Evolutionary conservation across 2,888 invertebrate genomes (phyloP).

Genomic region (Chrysolina haemoptera): DNA sequence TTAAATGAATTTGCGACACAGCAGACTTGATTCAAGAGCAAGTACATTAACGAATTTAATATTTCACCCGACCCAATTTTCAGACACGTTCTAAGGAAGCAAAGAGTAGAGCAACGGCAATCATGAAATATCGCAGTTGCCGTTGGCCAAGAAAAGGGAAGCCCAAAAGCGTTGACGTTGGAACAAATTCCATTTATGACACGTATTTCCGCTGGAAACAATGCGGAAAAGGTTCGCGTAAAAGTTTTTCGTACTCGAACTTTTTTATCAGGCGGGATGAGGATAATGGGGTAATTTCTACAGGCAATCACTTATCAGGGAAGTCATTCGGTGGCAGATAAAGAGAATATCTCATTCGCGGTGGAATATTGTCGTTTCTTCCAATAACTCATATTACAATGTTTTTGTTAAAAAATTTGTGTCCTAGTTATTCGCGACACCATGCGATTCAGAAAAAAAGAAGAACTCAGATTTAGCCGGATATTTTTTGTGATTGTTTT

Average conservation of each 20-base stretch:
- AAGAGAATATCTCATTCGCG: not conserved
- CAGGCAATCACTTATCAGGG: not conserved
- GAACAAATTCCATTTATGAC: slow-evolving; percentile 22
- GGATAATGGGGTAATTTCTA: not conserved
- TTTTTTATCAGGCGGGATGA: slow-evolving; percentile 5
- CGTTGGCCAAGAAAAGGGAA: slow-evolving; percentile 11
- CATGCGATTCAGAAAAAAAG: too few species aligned
- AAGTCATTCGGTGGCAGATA: not conserved
- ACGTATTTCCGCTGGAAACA: slow-evolving; percentile 12
- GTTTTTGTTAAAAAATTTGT: too few species aligned
- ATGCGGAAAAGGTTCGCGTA: not conserved
- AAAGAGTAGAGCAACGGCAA: slow-evolving; percentile 8
- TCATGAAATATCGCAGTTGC: slow-evolving; percentile 4
- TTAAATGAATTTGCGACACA: not conserved
- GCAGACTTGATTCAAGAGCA: not conserved
- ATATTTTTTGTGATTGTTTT: too few species aligned
- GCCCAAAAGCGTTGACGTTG: slow-evolving; percentile 2
- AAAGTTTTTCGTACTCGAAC: slow-evolving; percentile 17
- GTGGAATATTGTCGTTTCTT: too few species aligned
- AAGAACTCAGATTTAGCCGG: too few species aligned
- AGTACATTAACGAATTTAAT: slow-evolving; percentile 13
- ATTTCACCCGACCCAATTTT: slow-evolving; percentile 7
- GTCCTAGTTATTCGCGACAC: too few species aligned
- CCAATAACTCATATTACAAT: too few species aligned
- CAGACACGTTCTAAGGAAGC: not conserved